These are phyloP conservation scores for Dolomedes plantarius DNA, from an alignment of 2,888 invertebrate genomes.

Conservation along the genomic window DNA sequence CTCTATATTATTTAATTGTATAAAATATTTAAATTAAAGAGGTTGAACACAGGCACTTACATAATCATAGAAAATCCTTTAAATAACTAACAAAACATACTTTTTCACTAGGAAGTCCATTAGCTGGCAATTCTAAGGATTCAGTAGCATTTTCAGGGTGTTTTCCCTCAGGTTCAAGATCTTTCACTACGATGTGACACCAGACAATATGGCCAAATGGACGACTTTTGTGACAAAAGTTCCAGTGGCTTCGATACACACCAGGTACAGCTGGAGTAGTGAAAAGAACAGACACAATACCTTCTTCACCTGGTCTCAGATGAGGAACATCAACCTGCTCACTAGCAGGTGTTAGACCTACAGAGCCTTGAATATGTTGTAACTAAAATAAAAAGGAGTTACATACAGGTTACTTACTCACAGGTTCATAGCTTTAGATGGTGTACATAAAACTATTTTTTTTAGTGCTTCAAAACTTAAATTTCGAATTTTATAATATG, in stretches of 20 bases:
- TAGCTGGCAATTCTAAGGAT: background rate
- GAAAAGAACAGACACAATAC: slow-evolving; percentile 75
- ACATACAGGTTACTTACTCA: too few species aligned
- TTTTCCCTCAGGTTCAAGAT: background rate
- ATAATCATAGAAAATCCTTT: too few species aligned
- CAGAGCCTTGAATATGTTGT: slow-evolving; percentile 44
- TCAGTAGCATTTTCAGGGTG: background rate
- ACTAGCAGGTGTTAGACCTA: slow-evolving; percentile 25
- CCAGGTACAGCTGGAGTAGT: slow-evolving; percentile 74
- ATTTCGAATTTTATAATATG: too few species aligned
- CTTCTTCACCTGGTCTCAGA: slow-evolving; percentile 75
- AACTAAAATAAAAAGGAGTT: slow-evolving; percentile 6
- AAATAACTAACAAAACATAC: too few species aligned
- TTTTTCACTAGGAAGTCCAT: background rate
- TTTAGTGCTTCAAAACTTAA: too few species aligned
- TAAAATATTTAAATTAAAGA: too few species aligned
- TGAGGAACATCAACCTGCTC: slow-evolving; percentile 75
- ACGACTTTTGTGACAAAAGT: slow-evolving; percentile 75
- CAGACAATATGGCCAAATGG: slow-evolving; percentile 77
- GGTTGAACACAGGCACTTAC: too few species aligned
- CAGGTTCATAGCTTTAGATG: too few species aligned
- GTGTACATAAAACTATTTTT: too few species aligned
- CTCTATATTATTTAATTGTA: too few species aligned
- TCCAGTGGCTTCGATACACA: slow-evolving; percentile 77
- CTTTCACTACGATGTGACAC: slow-evolving; percentile 76